Percentiles rank a stretch among this genome's conserved stretches.
Conservation (phyloP, 2,888 invertebrate genomes). For the Cremastinae sp. region DNA sequence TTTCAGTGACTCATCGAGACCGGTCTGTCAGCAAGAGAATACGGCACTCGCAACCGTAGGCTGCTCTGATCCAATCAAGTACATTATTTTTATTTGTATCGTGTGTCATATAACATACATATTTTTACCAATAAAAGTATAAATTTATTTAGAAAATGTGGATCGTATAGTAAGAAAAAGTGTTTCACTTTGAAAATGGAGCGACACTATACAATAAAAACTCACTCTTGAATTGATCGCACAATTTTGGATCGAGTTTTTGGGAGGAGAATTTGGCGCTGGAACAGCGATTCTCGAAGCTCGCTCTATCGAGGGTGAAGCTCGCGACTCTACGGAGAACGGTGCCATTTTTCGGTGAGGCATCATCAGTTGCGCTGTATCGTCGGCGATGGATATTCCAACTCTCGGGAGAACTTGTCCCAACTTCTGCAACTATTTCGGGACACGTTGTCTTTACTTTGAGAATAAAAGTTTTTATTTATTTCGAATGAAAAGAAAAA, state of each 20-base stretch:
- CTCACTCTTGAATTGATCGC: constrained; percentile 96
- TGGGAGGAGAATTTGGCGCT: constrained; percentile 86
- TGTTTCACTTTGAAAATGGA: too few species aligned
- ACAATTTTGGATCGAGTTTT: constrained; percentile 92
- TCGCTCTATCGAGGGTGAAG: constrained; percentile 88
- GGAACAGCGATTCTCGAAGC: constrained; percentile 84
- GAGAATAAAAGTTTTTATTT: constrained; percentile 1
- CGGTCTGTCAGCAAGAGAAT: too few species aligned
- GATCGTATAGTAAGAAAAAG: neutral
- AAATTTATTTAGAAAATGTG: neutral
- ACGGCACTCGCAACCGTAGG: too few species aligned
- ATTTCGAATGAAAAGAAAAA: neutral
- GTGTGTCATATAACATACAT: too few species aligned
- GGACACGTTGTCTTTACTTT: constrained; percentile 12
- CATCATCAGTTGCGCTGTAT: constrained; percentile 83
- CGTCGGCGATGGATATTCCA: constrained; percentile 60
- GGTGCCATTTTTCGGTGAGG: constrained; percentile 83
- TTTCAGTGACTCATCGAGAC: too few species aligned
- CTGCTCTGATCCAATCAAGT: too few species aligned
- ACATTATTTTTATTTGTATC: too few species aligned
- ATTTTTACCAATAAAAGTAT: too few species aligned
- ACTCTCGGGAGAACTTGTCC: constrained; percentile 47
- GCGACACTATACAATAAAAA: constrained; percentile 48
- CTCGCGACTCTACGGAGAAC: constrained; percentile 93
- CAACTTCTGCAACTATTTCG: constrained; percentile 60